phyloP scores from a whole-genome alignment of 2,888 invertebrate species.

The Syritta pipiens region DNA sequence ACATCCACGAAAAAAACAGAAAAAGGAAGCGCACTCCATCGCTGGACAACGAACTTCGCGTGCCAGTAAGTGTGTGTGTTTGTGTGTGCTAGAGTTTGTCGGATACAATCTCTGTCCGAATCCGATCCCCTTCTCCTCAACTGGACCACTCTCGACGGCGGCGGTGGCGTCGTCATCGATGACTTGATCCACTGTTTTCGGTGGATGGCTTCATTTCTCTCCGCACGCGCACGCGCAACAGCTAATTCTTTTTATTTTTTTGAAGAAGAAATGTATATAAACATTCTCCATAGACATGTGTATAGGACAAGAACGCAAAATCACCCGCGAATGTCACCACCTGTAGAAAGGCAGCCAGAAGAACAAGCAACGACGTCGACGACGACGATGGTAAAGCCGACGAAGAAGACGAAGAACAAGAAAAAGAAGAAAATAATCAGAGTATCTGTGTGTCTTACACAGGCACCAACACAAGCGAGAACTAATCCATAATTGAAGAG shows the following conservation, averaged over 20 bases:
- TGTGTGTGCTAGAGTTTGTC: not conserved
- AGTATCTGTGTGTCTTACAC: conserved; percentile 31
- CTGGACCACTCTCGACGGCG: no score
- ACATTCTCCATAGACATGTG: no score
- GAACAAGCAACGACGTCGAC: not conserved
- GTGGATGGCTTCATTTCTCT: not conserved
- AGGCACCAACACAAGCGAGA: conserved; percentile 22
- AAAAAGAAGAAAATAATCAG: conserved; percentile 9
- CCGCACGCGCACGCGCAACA: conserved; percentile 27
- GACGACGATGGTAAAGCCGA: no score
- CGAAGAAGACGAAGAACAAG: no score
- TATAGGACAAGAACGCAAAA: conserved; percentile 39
- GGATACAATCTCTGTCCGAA: not conserved
- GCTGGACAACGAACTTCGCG: conserved; percentile 33
- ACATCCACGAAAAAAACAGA: not conserved
- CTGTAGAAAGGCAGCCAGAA: conserved; percentile 1
- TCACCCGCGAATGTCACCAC: conserved; percentile 56
- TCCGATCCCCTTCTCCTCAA: no score
- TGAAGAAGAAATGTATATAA: conserved; percentile 1
- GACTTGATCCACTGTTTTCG: not conserved
- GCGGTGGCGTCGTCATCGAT: not conserved
- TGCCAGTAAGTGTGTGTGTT: conserved; percentile 1
- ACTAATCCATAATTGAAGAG: conserved; percentile 62
- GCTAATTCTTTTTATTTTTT: no score
- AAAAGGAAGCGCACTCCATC: conserved; percentile 31